Conservation (phyloP, 2,797 vertebrate species). For the Anas georgica region DNA sequence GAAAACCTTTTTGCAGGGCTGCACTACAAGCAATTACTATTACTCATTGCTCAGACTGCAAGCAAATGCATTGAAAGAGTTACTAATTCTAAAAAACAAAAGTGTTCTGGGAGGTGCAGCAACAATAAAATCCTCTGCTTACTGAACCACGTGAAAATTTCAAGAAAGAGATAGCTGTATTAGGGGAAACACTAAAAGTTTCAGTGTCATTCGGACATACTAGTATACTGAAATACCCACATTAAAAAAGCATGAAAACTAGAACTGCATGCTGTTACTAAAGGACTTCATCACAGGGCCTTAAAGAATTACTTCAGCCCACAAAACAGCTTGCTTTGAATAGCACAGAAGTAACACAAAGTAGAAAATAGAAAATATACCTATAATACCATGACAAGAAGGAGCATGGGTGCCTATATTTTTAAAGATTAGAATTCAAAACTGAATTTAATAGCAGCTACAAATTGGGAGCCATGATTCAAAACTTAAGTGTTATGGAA, state of each 20-base stretch:
- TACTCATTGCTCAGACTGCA: rapidly evolving
- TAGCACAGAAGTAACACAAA: background rate
- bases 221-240: background rate
- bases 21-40: background rate
- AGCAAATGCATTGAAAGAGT: background rate
- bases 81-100: background rate
- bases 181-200: background rate
- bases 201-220: background rate
- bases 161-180: background rate
- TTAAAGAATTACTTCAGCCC: background rate
- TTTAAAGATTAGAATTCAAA: background rate
- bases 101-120: background rate
- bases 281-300: background rate
- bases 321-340: background rate
- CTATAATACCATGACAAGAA: background rate
- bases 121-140: background rate
- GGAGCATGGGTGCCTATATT: background rate
- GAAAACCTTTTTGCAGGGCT: background rate
- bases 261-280: background rate
- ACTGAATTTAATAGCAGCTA: background rate
- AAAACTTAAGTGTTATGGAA: background rate
- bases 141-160: background rate
- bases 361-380: background rate
- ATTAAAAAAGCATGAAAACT: background rate
- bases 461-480: background rate